A percentile compares a stretch with the other conserved stretches of the same genome.
phyloP scores from a whole-genome alignment of 2,888 invertebrate genomes.

The Allacma fusca region DNA sequence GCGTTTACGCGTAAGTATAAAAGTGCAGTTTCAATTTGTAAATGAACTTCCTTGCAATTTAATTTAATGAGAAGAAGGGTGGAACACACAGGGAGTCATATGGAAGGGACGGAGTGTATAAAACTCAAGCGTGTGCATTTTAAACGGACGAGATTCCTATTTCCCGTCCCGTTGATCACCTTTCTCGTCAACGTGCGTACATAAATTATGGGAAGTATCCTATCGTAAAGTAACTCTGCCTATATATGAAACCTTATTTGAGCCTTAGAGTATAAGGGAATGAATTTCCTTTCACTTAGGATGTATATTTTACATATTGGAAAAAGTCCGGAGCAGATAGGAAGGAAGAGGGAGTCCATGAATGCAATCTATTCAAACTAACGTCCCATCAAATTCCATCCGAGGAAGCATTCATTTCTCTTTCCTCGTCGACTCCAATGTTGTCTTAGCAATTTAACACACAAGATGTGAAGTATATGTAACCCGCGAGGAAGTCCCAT shows the following conservation, averaged over 20 bases:
- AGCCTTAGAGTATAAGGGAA: too few relatives aligned
- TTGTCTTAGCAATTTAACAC: slow-evolving; percentile 36
- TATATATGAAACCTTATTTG: too few relatives aligned
- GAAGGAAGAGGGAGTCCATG: background rate
- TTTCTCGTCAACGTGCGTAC: background rate
- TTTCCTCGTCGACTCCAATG: background rate
- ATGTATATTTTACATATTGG: too few relatives aligned
- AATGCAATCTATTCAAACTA: slow-evolving; percentile 8
- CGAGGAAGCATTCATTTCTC: slow-evolving; percentile 29
- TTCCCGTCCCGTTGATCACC: background rate
- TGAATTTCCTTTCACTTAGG: too few relatives aligned
- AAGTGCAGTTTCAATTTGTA: slow-evolving; percentile 5
- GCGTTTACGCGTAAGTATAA: slow-evolving; percentile 1
- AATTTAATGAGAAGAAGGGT: background rate
- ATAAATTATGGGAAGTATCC: background rate
- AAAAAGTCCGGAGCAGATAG: too few relatives aligned
- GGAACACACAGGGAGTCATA: slow-evolving; percentile 16
- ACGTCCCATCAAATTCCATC: slow-evolving; percentile 39
- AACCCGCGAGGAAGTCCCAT: background rate
- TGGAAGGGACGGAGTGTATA: background rate
- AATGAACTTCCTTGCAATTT: slow-evolving; percentile 5
- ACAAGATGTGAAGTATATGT: slow-evolving; percentile 5
- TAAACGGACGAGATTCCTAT: background rate
- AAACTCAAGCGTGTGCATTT: background rate
- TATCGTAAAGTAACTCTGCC: too few relatives aligned